These are phyloP conservation scores for Pseudopipra pipra DNA, from an alignment of 2,113 vertebrate species.

Conservation along the genomic window DNA sequence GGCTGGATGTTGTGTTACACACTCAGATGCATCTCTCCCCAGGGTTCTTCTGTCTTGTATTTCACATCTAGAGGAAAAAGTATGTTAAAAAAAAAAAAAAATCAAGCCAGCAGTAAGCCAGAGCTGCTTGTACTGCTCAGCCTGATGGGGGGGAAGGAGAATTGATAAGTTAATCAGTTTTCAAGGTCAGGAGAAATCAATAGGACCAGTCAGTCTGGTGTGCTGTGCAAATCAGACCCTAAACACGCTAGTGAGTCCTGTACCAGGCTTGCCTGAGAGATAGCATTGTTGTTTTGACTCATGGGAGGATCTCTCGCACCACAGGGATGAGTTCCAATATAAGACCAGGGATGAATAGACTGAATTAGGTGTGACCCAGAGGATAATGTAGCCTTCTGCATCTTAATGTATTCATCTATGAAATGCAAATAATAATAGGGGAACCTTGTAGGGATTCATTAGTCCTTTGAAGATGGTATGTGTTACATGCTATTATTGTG, in stretches of 20 bases:
- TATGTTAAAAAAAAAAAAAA: background rate
- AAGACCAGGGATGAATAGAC: conserved; percentile 32
- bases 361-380: conserved; percentile 50
- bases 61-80: background rate
- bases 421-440: conserved; percentile 61
- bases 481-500: conserved; percentile 40
- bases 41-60: background rate
- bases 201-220: background rate
- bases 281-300: background rate
- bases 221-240: background rate
- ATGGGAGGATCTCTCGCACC: background rate
- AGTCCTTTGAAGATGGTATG: conserved; percentile 59
- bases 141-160: background rate
- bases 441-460: conserved; percentile 44
- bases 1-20: background rate
- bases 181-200: background rate
- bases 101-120: background rate
- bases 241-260: background rate
- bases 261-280: background rate
- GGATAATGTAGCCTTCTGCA: conserved; percentile 41
- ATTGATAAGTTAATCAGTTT: background rate
- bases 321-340: background rate
- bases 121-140: background rate
- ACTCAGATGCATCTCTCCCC: background rate
- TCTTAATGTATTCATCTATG: conserved; percentile 24